Evolutionary conservation across 2,113 vertebrate genomes (phyloP).

Genomic region (Natator depressus): DNA sequence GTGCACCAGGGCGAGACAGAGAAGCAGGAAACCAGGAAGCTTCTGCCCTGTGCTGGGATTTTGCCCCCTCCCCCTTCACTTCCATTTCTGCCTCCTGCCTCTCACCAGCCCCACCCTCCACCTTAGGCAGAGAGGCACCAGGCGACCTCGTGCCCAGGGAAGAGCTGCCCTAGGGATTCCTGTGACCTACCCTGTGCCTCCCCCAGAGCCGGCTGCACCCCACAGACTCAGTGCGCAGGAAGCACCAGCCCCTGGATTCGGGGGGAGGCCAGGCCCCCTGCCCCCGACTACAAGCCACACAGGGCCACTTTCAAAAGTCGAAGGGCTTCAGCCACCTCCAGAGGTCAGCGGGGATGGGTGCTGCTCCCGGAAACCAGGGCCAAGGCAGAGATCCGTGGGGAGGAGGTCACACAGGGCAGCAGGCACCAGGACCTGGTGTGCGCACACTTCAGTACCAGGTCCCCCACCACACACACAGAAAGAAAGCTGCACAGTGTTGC

Average conservation of each 20-base stretch:
- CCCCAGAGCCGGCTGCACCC: no score
- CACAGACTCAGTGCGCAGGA: neutral
- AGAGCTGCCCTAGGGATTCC: neutral
- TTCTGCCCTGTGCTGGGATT: neutral
- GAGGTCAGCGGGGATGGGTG: no score
- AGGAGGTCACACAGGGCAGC: no score
- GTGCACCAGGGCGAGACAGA: neutral
- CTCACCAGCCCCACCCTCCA: neutral
- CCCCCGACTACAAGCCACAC: neutral
- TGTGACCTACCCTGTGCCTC: neutral
- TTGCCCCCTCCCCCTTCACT: no score
- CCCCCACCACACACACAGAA: no score
- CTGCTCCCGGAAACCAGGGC: neutral
- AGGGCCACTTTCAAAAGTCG: neutral
- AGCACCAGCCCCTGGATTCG: neutral
- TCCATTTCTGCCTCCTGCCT: neutral
- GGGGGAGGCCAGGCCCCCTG: neutral
- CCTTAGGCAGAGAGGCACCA: neutral
- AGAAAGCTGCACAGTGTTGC: neutral
- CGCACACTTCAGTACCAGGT: fast-evolving
- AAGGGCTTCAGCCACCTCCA: neutral
- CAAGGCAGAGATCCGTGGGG: neutral
- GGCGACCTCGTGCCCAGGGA: no score
- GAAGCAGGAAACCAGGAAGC: neutral
- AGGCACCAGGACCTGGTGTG: no score